Evolutionary conservation across 2,888 invertebrate species (phyloP), one percentile per base, ranked within the genome.

Genomic region (Pandemis heparana): DNA sequence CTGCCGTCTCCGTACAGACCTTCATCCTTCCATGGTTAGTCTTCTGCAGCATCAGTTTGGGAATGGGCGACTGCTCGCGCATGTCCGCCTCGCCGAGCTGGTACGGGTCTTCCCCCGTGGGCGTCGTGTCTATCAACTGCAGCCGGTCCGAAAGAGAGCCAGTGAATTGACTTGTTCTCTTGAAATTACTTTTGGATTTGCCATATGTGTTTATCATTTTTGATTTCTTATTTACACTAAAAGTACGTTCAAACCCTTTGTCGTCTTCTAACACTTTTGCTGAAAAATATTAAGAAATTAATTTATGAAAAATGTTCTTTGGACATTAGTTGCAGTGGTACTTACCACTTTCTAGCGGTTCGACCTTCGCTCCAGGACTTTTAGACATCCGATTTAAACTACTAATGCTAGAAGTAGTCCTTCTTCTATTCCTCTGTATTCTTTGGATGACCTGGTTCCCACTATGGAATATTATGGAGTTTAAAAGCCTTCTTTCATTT

Each of bases 21-120:
- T 86, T 89, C 83, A 89, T 83, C 59, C 91, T 80, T 2, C 88
- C 86, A 38, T 88, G 88, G 61, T 89, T 91, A 0, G 87, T 87
- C 78, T 93, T 94, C 75, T 91, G 92, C 16, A 94, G 80, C 90
- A 92, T 92, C 5, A 94, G 81, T 76, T 92, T 92, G 1, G 93
- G 93, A n/a, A 94, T 94, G 0, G 94, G 94, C 0, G 94, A 93
- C 71, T 94, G 93, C 69, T 93, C 94, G 46, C 92, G 82, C 89
- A 94, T 89, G 60, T 94, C 94, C 0, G 93, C 93, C 75, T 94
- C 94, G 1, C 94, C 92, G 1, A 93, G 78, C 77, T 92, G 92
- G 76, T 94, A 94, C 0, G 94, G 94, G 65, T 94, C 94, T 75
- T 92, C 92, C 0, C 94, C 94, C 0, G 92, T 92, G 0, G 93